phyloP scores from a whole-genome alignment of 2,888 invertebrate species.

The Melolontha melolontha region DNA sequence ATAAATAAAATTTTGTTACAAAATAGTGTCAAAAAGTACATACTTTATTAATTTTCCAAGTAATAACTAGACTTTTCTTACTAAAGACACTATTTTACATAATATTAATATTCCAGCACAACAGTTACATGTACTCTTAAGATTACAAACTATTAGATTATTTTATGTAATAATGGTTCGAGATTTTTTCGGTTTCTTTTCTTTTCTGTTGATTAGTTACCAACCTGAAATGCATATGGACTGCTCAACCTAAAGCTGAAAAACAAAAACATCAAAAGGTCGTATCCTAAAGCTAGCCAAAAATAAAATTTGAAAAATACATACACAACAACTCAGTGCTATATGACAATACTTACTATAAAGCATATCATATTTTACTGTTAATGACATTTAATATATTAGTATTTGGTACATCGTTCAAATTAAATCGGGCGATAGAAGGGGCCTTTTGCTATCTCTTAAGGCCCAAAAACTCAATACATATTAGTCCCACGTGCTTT shows the following conservation, averaged over 20 bases:
- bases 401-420: too few relatives aligned
- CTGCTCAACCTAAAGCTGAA: constrained; percentile 64
- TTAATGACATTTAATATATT: too few relatives aligned
- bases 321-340: constrained; percentile 1
- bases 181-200: constrained; percentile 52
- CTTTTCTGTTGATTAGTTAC: constrained; percentile 48
- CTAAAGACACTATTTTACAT: constrained; percentile 62
- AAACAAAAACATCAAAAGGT: constrained; percentile 58
- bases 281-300: constrained; percentile 50
- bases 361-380: too few relatives aligned
- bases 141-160: constrained; percentile 62
- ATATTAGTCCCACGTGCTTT: too few relatives aligned
- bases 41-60: constrained; percentile 51
- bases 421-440: too few relatives aligned
- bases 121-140: constrained; percentile 60
- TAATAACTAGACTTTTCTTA: constrained; percentile 52
- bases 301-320: neutral
- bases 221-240: constrained; percentile 46
- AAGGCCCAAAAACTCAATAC: too few relatives aligned
- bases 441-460: too few relatives aligned
- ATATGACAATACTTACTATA: too few relatives aligned
- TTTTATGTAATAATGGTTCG: constrained; percentile 56
- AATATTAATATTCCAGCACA: constrained; percentile 60
- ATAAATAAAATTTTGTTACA: constrained; percentile 48
- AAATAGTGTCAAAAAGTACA: constrained; percentile 51